Base-by-base conservation (phyloP, 2,113 vertebrate species). In the Piliocolobus tephrosceles region DNA sequence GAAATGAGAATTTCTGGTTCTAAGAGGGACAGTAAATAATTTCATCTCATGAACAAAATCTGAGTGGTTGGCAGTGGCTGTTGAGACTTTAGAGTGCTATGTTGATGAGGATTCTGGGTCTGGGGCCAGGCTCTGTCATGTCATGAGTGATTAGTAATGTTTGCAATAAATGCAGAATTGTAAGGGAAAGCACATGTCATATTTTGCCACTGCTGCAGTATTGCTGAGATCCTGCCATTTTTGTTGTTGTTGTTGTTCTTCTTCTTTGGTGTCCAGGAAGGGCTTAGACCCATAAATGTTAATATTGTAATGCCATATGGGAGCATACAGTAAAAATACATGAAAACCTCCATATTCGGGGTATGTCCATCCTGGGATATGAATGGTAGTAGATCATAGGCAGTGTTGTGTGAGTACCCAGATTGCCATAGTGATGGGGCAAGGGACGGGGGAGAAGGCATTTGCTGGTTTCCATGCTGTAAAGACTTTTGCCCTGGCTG, bases 81-180 rank as follows among this genome's bases (percentile, higher is more conserved):
- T 38, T 30, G 66, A 35, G 43, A 45, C 16, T 55, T 8, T 23
- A 83, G 50, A 70, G 27, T 25, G 30, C 43, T n/a, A 27, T 50
- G 17, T 2, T 80, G 68, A 70, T 38, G 35, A 90, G 43, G 30
- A 83, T 84, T 86, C 79, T 89, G 87, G 73, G 58, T 47, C 57
- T 78, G 25, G 6, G 50, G 38, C 72, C 92, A 93, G 88, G 27
- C 25, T 96, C 76, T 13, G 22, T 84, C 72, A 70, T 52, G 45
- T 18, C 75, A 57, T 32, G 30, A 87, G 18, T 23, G 40, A 89
- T 91, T 92, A 94, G 58, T 47, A 85, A 97, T 93, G n/a, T 92
- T 82, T 93, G 40, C 18, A 30, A 40, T 45, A 76, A 82, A 85
- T 40, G 38, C 8, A 18, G 23, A 58, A 35, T 47, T 85, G 16